Percentiles rank a stretch among this genome's conserved stretches.
Conservation (phyloP, 1,140 invertebrate species). For the Contarinia nasturtii region DNA sequence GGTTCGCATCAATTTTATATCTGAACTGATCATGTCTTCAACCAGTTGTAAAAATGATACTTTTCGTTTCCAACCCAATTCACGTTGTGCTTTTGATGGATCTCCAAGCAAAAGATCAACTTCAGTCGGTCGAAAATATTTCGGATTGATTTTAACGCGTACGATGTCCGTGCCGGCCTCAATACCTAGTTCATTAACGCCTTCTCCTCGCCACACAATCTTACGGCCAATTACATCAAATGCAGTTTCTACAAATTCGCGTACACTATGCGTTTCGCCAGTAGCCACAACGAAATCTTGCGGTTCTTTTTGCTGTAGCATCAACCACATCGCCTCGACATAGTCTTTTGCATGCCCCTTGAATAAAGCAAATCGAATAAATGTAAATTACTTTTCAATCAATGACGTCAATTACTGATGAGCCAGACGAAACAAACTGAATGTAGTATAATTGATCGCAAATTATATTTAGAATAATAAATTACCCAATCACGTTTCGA, state of each 20-base stretch:
- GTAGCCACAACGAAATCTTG: slow-evolving; percentile 98
- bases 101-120: slow-evolving; percentile 86
- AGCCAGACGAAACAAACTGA: too few relatives aligned
- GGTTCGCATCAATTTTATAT: slow-evolving; percentile 78
- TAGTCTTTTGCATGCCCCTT: slow-evolving; percentile 99
- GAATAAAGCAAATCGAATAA: too few relatives aligned
- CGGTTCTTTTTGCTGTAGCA: slow-evolving; percentile 85
- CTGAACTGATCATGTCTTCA: slow-evolving; percentile 89
- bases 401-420: too few relatives aligned
- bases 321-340: slow-evolving; percentile 99
- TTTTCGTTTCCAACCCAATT: slow-evolving; percentile 75
- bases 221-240: slow-evolving; percentile 59
- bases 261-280: slow-evolving; percentile 86
- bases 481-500: slow-evolving; percentile 95
- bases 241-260: slow-evolving; percentile 87
- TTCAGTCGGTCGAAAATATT: slow-evolving; percentile 95
- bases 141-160: slow-evolving; percentile 81
- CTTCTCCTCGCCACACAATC: slow-evolving; percentile 74
- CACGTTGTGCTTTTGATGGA: slow-evolving; percentile 67
- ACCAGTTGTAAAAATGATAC: slow-evolving; percentile 74
- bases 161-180: slow-evolving; percentile 62
- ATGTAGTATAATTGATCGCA: too few relatives aligned
- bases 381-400: too few relatives aligned
- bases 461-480: too few relatives aligned
- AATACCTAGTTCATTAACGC: slow-evolving; percentile 69